phyloP scores from a whole-genome alignment of 2,888 invertebrate species.

The Eretmocerus hayati region DNA sequence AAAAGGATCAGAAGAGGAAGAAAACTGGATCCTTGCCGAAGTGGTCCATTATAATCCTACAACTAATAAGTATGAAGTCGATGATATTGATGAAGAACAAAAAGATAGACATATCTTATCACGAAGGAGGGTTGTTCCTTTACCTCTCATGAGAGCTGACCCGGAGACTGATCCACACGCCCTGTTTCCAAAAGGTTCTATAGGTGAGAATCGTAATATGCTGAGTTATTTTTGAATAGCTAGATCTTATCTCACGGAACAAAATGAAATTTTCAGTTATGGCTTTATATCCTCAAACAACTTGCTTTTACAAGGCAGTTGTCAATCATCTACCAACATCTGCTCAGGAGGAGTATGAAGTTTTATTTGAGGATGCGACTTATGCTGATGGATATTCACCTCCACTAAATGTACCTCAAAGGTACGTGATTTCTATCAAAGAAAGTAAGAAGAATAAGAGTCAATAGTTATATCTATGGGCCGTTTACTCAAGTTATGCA shows the following conservation, averaged over 20 bases:
- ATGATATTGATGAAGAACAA: constrained; percentile 95
- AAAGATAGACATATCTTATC: constrained; percentile 80
- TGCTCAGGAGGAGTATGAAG: constrained; percentile 87
- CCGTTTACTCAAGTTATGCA: too few species aligned
- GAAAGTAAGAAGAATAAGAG: constrained; percentile 50
- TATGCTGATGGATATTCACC: constrained; percentile 92
- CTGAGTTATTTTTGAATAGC: too few species aligned
- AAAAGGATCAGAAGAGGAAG: constrained; percentile 75
- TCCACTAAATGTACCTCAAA: constrained; percentile 87
- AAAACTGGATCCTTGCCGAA: constrained; percentile 91
- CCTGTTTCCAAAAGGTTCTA: constrained; percentile 79
- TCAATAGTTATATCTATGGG: constrained; percentile 31
- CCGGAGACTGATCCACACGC: constrained; percentile 91
- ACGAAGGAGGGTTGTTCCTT: constrained; percentile 79
- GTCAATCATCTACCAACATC: constrained; percentile 78
- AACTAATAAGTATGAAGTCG: constrained; percentile 90
- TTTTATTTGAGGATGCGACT: constrained; percentile 86
- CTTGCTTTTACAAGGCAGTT: constrained; percentile 95
- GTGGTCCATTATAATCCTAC: constrained; percentile 77
- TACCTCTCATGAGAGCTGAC: constrained; percentile 93
- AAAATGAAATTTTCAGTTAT: constrained; percentile 56
- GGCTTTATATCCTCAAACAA: constrained; percentile 97
- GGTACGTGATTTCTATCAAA: constrained; percentile 86
- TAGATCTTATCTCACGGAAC: background rate
- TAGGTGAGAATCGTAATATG: constrained; percentile 54